Evolutionary conservation across 37 sponge, comb jelly and placozoan species (phyloP).

Genomic region (Agelas oroides): DNA sequence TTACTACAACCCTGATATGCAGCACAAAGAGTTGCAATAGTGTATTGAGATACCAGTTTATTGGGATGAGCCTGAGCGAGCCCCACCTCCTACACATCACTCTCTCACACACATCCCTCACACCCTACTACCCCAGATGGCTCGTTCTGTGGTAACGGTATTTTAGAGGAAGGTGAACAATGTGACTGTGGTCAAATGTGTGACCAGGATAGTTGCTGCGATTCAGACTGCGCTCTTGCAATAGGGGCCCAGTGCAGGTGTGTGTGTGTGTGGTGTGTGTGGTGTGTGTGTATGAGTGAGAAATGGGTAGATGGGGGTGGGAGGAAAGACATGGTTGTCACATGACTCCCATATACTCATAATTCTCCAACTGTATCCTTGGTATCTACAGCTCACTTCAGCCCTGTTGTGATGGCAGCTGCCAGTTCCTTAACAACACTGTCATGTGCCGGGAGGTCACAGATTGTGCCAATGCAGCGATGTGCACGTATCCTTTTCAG

Average conservation of each 20-base stretch:
- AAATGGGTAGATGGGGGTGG: no score
- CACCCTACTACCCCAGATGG: no score
- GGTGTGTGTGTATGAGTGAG: no score
- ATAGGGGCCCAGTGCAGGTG: constrained; percentile 62
- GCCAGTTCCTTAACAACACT: neutral
- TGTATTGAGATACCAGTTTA: no score
- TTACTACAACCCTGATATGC: no score
- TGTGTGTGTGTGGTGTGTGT: neutral
- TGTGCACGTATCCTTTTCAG: constrained; percentile 53
- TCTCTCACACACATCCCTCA: no score
- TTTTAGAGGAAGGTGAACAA: constrained; percentile 63
- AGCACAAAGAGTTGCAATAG: no score
- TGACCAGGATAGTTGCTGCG: constrained; percentile 59
- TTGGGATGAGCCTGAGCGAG: no score
- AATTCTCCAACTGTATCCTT: no score
- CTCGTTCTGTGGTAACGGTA: constrained; percentile 75
- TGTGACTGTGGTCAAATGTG: constrained; percentile 72
- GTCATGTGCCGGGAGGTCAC: constrained; percentile 6
- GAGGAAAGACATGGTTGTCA: no score
- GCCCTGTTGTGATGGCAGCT: constrained; percentile 4
- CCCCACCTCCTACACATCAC: no score
- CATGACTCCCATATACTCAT: no score
- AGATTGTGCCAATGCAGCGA: constrained; percentile 14
- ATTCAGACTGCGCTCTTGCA: constrained; percentile 50
- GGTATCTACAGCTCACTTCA: constrained; percentile 50